Evolutionary conservation across 2,797 vertebrate species (phyloP).

Genomic region (Coccyzus lansbergi): DNA sequence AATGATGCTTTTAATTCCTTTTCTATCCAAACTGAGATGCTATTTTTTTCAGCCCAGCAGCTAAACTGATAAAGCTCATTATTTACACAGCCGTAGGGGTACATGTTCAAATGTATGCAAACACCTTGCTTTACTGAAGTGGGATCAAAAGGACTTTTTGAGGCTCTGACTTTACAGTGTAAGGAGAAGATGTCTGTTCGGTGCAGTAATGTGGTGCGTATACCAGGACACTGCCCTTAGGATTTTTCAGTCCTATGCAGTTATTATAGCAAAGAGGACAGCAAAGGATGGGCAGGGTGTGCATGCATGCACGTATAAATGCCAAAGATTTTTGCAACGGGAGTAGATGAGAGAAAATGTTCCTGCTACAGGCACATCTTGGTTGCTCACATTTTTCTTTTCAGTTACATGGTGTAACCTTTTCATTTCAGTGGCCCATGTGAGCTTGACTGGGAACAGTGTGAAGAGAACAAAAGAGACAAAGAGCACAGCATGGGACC

Average conservation of each 20-base stretch:
- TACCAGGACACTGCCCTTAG: constrained; percentile 29
- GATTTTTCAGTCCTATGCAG: constrained; percentile 1
- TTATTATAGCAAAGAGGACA: constrained; percentile 38
- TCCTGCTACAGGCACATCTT: background rate
- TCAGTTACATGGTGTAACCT: background rate
- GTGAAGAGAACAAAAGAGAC: background rate
- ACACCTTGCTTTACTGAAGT: background rate
- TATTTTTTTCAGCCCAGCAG: background rate
- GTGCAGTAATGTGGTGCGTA: background rate
- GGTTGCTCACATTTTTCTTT: background rate
- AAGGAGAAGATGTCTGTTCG: background rate
- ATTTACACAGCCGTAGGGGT: background rate
- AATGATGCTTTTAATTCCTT: background rate
- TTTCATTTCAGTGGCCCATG: background rate
- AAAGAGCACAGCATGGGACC: background rate
- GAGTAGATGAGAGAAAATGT: constrained; percentile 21
- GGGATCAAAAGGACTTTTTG: background rate
- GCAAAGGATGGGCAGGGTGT: constrained; percentile 43
- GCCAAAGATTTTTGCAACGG: constrained; percentile 45
- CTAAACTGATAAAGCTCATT: background rate
- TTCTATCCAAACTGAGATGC: background rate
- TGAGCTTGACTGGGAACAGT: background rate
- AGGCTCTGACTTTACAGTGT: background rate
- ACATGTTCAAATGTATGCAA: background rate
- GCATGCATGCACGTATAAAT: background rate